Base-by-base conservation (phyloP, 2,797 vertebrate genomes). In the Pristis pectinata region DNA sequence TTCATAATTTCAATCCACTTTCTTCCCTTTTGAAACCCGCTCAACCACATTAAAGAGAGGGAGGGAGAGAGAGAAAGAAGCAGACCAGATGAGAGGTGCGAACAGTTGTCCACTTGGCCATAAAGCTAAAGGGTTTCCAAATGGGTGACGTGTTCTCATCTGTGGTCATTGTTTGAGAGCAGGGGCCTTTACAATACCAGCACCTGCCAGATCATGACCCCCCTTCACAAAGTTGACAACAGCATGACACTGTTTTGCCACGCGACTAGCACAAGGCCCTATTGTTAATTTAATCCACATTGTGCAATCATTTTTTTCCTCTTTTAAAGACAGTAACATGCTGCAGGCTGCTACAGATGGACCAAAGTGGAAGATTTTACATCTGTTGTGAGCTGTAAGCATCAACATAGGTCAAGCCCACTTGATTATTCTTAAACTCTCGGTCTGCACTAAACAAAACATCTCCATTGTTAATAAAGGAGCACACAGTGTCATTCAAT, bases 181-280 rank as follows among this genome's bases (percentile, higher is more conserved):
- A 89, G 95, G 95, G 96, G 96, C 97, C 96, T 80, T 94, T 95
- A 97, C 96, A 98, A 98, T 98, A 96, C 97, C 96, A 97, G 97
- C 98, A 98, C 98, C 98, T 98, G 98, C 97, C 97, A 97, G 97
- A 97, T 97, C 96, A 95, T 96, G 74, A 87, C 95, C 93, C 13
- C 96, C 95, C 67, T 34, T 74, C 70, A 89, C 95, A 96, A 96
- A 96, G 96, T 96, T 95, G 96, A 96, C 96, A 96, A 96, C 97
- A 96, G 96, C 96, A 95, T 96, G 95, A 95, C 95, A 97, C 96
- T 97, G 95, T 96, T 96, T 96, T 96, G 97, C 97, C 97, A 97
- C 98, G 97, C 96, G 97, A 97, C 97, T 97, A 98, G 97, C 98
- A 98, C 97, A 98, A 97, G 98, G 97, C 97, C 95, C 97, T 97